Conservation (phyloP, 2,888 invertebrate species). For the Phrixothrix hirtus region DNA sequence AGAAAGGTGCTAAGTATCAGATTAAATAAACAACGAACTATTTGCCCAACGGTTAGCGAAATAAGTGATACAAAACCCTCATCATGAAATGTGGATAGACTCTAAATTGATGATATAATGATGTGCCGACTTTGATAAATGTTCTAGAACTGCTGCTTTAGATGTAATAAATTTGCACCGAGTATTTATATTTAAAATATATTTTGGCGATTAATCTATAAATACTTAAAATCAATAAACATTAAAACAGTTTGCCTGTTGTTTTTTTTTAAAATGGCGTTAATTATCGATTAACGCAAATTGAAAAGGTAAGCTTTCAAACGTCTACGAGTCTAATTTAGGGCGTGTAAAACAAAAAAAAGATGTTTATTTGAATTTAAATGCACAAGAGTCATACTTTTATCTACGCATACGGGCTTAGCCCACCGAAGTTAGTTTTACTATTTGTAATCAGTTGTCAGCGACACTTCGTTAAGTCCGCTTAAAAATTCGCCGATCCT, state of each 20-base stretch:
- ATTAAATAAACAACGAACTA: too few species aligned
- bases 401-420: slow-evolving; percentile 29
- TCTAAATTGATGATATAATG: too few species aligned
- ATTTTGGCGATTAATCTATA: slow-evolving; percentile 1
- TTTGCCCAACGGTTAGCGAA: too few species aligned
- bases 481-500: slow-evolving; percentile 28
- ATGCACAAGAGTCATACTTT: too few species aligned
- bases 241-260: too few species aligned
- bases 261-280: too few species aligned
- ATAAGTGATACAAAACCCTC: too few species aligned
- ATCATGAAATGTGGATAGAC: too few species aligned
- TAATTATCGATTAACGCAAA: too few species aligned
- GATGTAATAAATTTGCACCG: neutral
- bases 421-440: slow-evolving; percentile 29
- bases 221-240: neutral
- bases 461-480: slow-evolving; percentile 27
- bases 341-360: neutral
- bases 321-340: slow-evolving; percentile 1
- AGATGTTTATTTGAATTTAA: neutral
- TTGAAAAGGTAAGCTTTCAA: too few species aligned
- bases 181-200: slow-evolving; percentile 4
- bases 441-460: slow-evolving; percentile 31
- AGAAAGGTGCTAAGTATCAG: too few species aligned
- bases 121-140: slow-evolving; percentile 14
- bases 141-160: neutral